Evolutionary conservation across 2,113 vertebrate genomes (phyloP), one percentile per base, ranked within the genome.

Genomic region (Solea senegalensis): DNA sequence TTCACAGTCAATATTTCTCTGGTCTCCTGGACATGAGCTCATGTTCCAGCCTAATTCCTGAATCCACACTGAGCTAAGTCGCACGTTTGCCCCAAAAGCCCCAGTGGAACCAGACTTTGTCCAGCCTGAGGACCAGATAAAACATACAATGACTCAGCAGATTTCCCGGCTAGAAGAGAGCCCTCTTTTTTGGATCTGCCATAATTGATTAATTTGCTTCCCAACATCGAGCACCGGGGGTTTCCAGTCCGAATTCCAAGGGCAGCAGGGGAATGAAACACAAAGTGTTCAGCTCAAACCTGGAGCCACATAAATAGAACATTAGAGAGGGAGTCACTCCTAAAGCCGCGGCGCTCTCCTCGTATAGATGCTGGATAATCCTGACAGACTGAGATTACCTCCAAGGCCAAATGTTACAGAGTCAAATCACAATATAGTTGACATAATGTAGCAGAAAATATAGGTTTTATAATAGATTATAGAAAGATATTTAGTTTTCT

Each of bases 121-220:
- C 85, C 66, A 40, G 57, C 57, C 16, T 68, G 74, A 87, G 86
- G 8, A 3, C 21, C 1, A 21, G 21, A 21, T 21, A 21, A 80
- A 83, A 69, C 85, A 89, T 90, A 89, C 87, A 56, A 57, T 88
- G 85, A 89, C 74, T 90, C 89, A 81, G 76, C 44, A 1, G 41
- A 53, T 51, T 76, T 21, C 21, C 21, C 21, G 21, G 21, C 21
- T 21, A 21, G 21, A 21, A 21, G 21, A 21, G 21, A 21, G 21
- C 4, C 45, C 73, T 58, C 56, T 58, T 64, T 69, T 66, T 21
- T 65, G 53, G 66, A 76, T 73, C 76, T 69, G 82, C 56, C 65
- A 58, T 72, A 80, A 76, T 53, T 59, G 69, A 74, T 86, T 74
- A 41, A 76, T 75, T 68, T 80, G 54, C 82, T 83, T 86, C 82